phyloP scores from a whole-genome alignment of 2,113 vertebrate genomes.

The Scartelaos histophorus region DNA sequence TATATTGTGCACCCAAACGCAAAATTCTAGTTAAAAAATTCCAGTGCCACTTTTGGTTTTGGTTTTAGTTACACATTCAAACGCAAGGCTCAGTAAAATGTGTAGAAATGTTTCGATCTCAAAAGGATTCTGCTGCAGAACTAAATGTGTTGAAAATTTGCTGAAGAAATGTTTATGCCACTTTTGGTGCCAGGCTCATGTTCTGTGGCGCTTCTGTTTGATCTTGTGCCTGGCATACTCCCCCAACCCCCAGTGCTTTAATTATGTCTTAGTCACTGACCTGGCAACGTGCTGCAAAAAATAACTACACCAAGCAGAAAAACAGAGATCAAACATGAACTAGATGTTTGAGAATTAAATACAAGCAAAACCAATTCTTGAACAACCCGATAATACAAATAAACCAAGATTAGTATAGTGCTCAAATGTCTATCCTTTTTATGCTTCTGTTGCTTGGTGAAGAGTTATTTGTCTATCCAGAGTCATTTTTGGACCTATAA shows the following conservation, averaged over 20 bases:
- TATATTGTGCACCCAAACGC: no score
- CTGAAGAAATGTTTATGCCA: not conserved
- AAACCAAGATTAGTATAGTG: not conserved
- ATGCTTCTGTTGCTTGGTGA: no score
- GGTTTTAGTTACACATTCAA: not conserved
- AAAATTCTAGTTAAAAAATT: no score
- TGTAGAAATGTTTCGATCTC: not conserved
- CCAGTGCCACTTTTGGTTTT: no score
- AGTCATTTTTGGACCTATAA: no score
- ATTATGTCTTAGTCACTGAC: conserved; percentile 51
- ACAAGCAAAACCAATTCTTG: no score
- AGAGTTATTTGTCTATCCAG: no score
- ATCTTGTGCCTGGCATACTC: conserved; percentile 23
- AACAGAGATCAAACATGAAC: conserved; percentile 17
- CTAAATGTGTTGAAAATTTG: no score
- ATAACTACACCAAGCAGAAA: conserved; percentile 5
- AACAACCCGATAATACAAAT: not conserved
- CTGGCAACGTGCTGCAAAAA: conserved; percentile 21
- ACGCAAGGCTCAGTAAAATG: not conserved
- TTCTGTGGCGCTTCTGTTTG: conserved; percentile 49
- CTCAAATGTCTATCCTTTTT: no score
- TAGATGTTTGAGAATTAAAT: conserved; percentile 11
- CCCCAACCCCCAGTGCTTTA: conserved; percentile 32
- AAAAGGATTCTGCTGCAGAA: no score
- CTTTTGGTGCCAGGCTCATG: conserved; percentile 35